A percentile compares a stretch with the other conserved stretches of the same genome.
Conservation (phyloP, 2,797 vertebrate genomes). For the Margarornis squamiger region DNA sequence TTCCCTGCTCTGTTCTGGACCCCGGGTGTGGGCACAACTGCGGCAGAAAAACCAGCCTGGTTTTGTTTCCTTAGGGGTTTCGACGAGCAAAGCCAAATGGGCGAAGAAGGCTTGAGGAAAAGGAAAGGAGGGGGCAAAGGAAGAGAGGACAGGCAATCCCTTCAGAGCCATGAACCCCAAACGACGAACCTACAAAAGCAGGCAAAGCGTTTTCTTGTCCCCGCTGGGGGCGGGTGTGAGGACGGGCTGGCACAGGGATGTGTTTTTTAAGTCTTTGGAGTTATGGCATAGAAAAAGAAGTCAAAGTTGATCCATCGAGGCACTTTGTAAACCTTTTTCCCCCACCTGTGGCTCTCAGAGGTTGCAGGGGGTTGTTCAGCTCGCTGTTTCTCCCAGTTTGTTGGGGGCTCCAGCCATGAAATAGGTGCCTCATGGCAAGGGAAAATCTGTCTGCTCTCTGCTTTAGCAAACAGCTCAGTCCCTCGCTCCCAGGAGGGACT, state of each 20-base stretch:
- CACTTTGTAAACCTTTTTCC: background rate
- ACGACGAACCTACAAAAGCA: slow-evolving; percentile 70
- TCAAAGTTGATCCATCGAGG: background rate
- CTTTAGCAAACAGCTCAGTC: background rate
- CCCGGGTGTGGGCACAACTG: accelerated
- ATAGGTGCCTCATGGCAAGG: background rate
- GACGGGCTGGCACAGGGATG: background rate
- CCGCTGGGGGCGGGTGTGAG: accelerated
- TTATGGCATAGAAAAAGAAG: background rate
- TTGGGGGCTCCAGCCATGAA: background rate
- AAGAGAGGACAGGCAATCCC: slow-evolving; percentile 20
- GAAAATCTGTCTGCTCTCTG: background rate
- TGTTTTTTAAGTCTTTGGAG: background rate
- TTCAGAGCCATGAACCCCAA: slow-evolving; percentile 31
- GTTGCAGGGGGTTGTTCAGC: background rate
- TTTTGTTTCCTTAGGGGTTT: background rate
- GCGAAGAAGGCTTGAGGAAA: slow-evolving; percentile 26
- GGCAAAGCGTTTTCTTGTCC: slow-evolving; percentile 36
- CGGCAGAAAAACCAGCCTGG: background rate
- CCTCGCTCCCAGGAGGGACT: background rate
- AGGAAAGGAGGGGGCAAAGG: background rate
- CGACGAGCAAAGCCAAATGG: slow-evolving; percentile 52
- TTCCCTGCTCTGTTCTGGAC: background rate
- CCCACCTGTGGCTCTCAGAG: background rate
- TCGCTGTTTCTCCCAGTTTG: background rate